Conservation (phyloP, 1,140 invertebrate genomes). For the Neuroterus valhalla region DNA sequence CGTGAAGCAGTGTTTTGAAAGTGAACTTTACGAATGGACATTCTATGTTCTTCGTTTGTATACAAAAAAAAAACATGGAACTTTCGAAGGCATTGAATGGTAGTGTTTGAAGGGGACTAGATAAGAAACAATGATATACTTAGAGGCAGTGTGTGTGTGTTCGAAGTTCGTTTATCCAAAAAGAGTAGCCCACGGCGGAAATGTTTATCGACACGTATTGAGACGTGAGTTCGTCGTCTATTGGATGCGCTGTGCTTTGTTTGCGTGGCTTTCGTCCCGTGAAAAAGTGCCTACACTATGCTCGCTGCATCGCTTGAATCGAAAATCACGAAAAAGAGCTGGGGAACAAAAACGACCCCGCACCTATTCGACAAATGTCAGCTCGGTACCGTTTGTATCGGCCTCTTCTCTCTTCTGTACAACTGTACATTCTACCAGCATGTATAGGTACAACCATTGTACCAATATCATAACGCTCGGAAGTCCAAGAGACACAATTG, state of each 20-base stretch:
- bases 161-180: not conserved
- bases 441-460: too few species aligned
- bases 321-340: slow-evolving; percentile 20
- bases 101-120: not conserved
- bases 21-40: too few species aligned
- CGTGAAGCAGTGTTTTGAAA: too few species aligned
- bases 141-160: slow-evolving; percentile 1
- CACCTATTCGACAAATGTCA: slow-evolving; percentile 15
- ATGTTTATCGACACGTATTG: slow-evolving; percentile 31
- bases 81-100: not conserved
- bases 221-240: slow-evolving; percentile 18
- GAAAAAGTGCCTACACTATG: slow-evolving; percentile 16
- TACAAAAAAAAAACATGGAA: not conserved
- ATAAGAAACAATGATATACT: not conserved
- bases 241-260: slow-evolving; percentile 8
- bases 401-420: not conserved
- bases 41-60: too few species aligned
- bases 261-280: slow-evolving; percentile 8
- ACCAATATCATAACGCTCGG: too few species aligned
- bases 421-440: too few species aligned
- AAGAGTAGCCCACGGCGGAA: slow-evolving; percentile 6
- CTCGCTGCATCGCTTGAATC: slow-evolving; percentile 9
- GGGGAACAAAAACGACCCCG: not conserved
- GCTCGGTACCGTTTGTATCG: not conserved
- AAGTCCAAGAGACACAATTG: too few species aligned